Percentiles rank a stretch among this genome's conserved stretches.
These are phyloP conservation scores for Gasteruption jaculator DNA, from an alignment of 2,888 invertebrate species.

Conservation along the genomic window DNA sequence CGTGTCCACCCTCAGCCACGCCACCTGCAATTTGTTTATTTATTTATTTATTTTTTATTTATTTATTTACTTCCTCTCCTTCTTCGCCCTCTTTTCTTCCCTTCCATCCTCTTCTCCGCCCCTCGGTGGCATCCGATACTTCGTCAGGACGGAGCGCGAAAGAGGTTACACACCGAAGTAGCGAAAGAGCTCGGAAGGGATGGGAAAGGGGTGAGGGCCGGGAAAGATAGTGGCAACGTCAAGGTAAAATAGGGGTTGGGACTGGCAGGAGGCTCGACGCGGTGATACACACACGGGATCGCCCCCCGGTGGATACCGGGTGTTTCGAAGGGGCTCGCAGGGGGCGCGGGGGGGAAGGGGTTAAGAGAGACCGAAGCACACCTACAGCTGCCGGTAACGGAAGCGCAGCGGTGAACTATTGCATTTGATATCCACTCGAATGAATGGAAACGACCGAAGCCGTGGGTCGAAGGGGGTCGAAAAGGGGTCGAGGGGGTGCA, in stretches of 20 bases:
- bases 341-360: background rate
- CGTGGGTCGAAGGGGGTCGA: slow-evolving; percentile 10
- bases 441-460: slow-evolving; percentile 37
- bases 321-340: too few species aligned
- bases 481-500: slow-evolving; percentile 12
- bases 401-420: slow-evolving; percentile 43
- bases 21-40: slow-evolving; percentile 76
- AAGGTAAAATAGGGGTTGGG: too few species aligned
- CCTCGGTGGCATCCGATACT: background rate
- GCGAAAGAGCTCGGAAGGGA: too few species aligned
- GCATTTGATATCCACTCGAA: slow-evolving; percentile 46
- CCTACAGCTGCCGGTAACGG: too few species aligned
- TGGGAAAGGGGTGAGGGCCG: background rate
- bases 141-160: slow-evolving; percentile 1
- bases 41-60: background rate
- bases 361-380: background rate
- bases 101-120: background rate
- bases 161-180: too few species aligned
- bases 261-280: too few species aligned
- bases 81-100: too few species aligned
- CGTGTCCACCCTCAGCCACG: slow-evolving; percentile 85
- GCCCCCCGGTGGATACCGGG: too few species aligned
- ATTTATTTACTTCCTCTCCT: background rate
- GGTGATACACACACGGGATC: too few species aligned
- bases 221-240: too few species aligned